phyloP scores from a whole-genome alignment of 2,888 invertebrate genomes.

The Drosophila acutilabella region DNA sequence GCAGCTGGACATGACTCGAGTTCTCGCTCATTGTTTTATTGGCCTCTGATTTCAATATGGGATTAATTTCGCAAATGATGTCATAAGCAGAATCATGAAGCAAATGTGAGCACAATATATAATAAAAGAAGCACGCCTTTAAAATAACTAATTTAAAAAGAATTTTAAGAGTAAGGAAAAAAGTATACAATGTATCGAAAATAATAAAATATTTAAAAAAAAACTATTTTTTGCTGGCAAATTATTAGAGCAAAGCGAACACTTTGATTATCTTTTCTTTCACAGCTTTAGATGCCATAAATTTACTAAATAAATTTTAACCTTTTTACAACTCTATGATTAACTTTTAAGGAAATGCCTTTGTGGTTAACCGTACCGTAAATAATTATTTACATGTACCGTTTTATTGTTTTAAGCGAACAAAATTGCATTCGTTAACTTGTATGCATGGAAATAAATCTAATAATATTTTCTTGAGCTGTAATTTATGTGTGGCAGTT shows the following conservation, averaged over 20 bases:
- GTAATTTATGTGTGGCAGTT: conserved; percentile 25
- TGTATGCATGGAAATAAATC: conserved; percentile 17
- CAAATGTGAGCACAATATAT: neutral
- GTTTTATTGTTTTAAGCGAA: conserved; percentile 13
- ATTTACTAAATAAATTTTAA: no score
- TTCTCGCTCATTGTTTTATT: conserved; percentile 15
- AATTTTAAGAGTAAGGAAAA: no score
- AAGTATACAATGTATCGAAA: no score
- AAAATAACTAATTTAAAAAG: no score
- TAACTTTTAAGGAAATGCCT: neutral
- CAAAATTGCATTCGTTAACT: conserved; percentile 10
- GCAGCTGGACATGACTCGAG: conserved; percentile 20
- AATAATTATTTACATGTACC: conserved; percentile 9
- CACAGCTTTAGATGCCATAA: neutral
- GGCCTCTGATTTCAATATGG: conserved; percentile 34
- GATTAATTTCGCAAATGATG: conserved; percentile 29
- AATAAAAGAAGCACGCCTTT: neutral
- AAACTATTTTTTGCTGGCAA: no score
- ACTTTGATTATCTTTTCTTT: neutral
- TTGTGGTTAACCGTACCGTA: neutral
- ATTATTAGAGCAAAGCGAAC: no score
- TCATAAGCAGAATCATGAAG: conserved; percentile 13
- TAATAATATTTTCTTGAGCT: conserved; percentile 1
- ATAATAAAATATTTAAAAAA: no score
- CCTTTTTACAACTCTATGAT: neutral